phyloP scores from a whole-genome alignment of 2,888 invertebrate species.

The Tachystola acroxantha region DNA sequence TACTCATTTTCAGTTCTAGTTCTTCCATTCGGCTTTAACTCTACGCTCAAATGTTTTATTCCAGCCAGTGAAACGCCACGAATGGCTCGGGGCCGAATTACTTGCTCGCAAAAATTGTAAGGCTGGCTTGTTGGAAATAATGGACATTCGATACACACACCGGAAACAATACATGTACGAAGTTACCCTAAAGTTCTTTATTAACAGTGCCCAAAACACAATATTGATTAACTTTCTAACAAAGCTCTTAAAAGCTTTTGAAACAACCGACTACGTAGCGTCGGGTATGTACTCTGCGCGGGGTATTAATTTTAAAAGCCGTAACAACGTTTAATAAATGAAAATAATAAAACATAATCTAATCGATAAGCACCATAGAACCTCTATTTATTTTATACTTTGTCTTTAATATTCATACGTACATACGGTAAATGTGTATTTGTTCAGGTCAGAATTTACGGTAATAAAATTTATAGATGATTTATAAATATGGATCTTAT shows the following conservation, averaged over 20 bases:
- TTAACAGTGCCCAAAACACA: background rate
- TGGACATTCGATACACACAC: slow-evolving; percentile 42
- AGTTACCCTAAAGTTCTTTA: background rate
- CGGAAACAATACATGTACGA: background rate
- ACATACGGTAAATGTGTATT: no score
- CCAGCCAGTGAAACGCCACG: slow-evolving; percentile 61
- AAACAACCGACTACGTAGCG: background rate
- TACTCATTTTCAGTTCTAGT: no score
- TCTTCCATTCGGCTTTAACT: slow-evolving; percentile 42
- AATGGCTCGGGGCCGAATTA: slow-evolving; percentile 58
- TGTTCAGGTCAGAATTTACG: no score
- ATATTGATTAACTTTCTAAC: background rate
- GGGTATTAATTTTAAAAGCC: no score
- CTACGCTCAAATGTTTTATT: slow-evolving; percentile 63
- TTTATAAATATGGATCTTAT: no score
- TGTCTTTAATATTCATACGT: no score
- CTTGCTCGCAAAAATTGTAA: slow-evolving; percentile 58
- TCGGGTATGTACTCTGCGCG: background rate
- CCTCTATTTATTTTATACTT: no score
- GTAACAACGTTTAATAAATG: no score
- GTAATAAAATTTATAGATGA: no score
- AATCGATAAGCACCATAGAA: no score
- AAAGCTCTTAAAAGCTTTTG: background rate
- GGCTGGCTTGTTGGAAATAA: slow-evolving; percentile 48
- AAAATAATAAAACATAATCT: no score